A percentile compares a stretch with the other conserved stretches of the same genome.
Evolutionary conservation across 1,140 invertebrate genomes (phyloP).

Genomic region (Sitobion miscanthi): DNA sequence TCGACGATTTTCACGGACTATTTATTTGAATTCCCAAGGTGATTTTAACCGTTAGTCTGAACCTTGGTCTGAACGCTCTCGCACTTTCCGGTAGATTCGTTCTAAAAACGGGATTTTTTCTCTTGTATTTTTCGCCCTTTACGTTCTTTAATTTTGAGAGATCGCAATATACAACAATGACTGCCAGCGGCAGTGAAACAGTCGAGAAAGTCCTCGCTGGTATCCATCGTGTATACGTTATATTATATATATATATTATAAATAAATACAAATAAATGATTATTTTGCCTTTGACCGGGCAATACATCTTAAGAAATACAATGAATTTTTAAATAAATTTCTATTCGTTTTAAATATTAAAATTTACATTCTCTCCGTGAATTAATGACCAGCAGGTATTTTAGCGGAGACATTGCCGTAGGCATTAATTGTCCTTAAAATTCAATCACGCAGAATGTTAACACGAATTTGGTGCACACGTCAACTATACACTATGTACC

Average conservation of each 20-base stretch:
- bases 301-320: background rate
- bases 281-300: background rate
- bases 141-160: background rate
- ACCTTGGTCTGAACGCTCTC: background rate
- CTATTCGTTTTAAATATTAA: background rate
- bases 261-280: background rate
- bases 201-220: background rate
- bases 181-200: background rate
- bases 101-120: background rate
- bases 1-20: background rate
- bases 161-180: background rate
- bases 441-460: background rate
- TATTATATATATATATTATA: background rate
- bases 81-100: background rate
- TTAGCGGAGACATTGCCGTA: no score
- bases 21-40: background rate
- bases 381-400: background rate
- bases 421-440: background rate
- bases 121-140: background rate
- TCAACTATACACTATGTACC: background rate
- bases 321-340: background rate
- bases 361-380: background rate
- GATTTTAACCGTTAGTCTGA: background rate
- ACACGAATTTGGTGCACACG: background rate
- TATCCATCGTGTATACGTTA: background rate